phyloP scores from a whole-genome alignment of 2,888 invertebrate genomes.

The Acleris sparsana region DNA sequence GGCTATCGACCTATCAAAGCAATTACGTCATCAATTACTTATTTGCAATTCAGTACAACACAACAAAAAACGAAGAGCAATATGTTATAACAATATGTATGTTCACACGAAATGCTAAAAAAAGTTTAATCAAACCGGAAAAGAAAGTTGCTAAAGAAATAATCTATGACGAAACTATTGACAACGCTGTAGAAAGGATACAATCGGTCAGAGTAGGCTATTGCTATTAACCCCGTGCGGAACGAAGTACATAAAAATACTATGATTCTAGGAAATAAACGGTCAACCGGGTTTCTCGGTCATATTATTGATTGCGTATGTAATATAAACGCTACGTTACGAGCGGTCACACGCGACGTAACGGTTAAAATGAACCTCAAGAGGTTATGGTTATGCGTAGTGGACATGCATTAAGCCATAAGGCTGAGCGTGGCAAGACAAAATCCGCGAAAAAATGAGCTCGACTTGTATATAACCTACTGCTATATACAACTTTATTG shows the following conservation, averaged over 20 bases:
- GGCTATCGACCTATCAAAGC: slow-evolving; percentile 15
- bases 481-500: no score
- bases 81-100: no score
- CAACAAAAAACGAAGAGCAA: no score
- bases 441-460: neutral
- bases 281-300: slow-evolving; percentile 27
- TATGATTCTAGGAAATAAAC: slow-evolving; percentile 9
- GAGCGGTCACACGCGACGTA: slow-evolving; percentile 20
- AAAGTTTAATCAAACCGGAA: no score
- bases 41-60: no score
- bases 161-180: no score
- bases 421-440: neutral
- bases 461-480: neutral
- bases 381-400: slow-evolving; percentile 10
- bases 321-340: slow-evolving; percentile 12
- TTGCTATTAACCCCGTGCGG: no score
- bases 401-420: slow-evolving; percentile 5
- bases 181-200: no score
- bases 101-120: no score
- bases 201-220: no score
- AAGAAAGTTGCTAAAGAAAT: no score
- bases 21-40: neutral
- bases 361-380: slow-evolving; percentile 20
- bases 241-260: neutral
- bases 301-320: slow-evolving; percentile 33